Evolutionary conservation across 2,888 invertebrate species (phyloP).

Genomic region (Atrina japonica): DNA sequence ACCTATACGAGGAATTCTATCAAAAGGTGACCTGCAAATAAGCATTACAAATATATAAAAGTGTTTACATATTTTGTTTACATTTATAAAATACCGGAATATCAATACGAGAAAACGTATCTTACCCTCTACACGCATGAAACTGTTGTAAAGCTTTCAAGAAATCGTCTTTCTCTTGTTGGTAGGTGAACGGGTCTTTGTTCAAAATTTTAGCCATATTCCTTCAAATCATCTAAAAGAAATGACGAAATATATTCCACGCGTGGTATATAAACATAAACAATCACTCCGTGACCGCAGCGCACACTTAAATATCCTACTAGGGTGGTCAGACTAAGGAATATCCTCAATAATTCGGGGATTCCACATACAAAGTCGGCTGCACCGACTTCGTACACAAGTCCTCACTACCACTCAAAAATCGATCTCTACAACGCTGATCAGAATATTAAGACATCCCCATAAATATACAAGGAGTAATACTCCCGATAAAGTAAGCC

Average conservation of each 20-base stretch:
- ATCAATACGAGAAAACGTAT: conserved; percentile 55
- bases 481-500: conserved; percentile 48
- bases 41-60: conserved; percentile 10
- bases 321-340: conserved; percentile 63
- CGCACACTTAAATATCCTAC: conserved; percentile 56
- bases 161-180: conserved; percentile 90
- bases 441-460: conserved; percentile 28
- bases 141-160: conserved; percentile 93
- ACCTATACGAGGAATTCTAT: conserved; percentile 89
- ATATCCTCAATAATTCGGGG: conserved; percentile 67
- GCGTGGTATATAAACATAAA: conserved; percentile 36
- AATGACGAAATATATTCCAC: conserved; percentile 31
- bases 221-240: conserved; percentile 21
- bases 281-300: conserved; percentile 30
- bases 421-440: conserved; percentile 28
- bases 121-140: conserved; percentile 95
- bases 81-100: neutral
- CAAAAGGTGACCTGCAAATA: conserved; percentile 85
- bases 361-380: conserved; percentile 62
- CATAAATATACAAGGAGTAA: conserved; percentile 47
- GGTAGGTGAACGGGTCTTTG: conserved; percentile 88
- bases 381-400: conserved; percentile 48
- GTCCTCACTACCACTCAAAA: conserved; percentile 35
- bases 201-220: conserved; percentile 85
- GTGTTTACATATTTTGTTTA: neutral